Evolutionary conservation across 2,113 vertebrate genomes (phyloP), one percentile per base, ranked within the genome.

Genomic region (Pygoscelis adeliae): DNA sequence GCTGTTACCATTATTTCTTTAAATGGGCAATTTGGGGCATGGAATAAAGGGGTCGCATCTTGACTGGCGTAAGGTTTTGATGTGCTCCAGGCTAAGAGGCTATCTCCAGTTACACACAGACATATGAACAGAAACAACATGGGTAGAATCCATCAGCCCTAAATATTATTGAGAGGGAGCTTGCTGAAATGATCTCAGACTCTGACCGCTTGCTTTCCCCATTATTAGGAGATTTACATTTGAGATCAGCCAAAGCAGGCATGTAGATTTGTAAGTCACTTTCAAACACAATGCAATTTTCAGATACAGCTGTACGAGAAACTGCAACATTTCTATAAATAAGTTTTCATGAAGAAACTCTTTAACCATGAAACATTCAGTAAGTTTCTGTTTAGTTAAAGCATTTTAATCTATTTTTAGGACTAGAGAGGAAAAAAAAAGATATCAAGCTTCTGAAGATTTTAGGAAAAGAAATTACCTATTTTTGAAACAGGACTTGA

Each of bases 41-140:
- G 30, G 10, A 42, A 8, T 52, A 52, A 34, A 8, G 11, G 11
- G 14, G 2, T 34, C 1, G 0, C 56, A 9, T 78, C 23, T 84
- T 78, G 26, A 49, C 13, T 84, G 23, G 3, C 18, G 5, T 36
- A 61, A 47, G 13, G 22, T 78, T 84, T 74, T 3, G 0, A 5
- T 70, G 27, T 78, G 6, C 25, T 82, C 9, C 44, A 76, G 42
- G 42, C 46, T 71, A 30, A 69, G 34, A 70, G 38, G 16, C 20
- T 74, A 4, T 71, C 50, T 58, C 25, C 52, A 72, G 44, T 91
- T 81, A 36, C 22, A 25, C 22, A n/a, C 20, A 69, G 7, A 22
- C 0, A 0, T n/a, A n/a, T 30, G 62, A 58, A 65, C 36, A 85
- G 46, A 49, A 92, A 47, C 7, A 78, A 15, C 15, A 26, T 9